Evolutionary conservation across 2,888 invertebrate genomes (phyloP), one percentile per base, ranked within the genome.

Genomic region (Lithophane socia): DNA sequence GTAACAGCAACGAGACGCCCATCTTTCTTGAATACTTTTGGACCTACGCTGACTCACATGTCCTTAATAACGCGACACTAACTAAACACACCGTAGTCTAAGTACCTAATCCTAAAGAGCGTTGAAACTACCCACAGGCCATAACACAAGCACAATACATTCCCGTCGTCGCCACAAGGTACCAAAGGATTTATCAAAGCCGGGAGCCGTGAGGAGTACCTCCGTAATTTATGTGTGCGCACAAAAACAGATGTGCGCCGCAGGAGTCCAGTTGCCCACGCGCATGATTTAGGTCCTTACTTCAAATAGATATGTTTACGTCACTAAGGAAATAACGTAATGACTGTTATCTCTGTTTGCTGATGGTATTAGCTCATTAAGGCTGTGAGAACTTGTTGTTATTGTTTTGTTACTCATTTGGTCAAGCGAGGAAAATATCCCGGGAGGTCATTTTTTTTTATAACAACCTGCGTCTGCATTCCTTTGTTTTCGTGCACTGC

Each of bases 211-310:
- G 88, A 90, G 89, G 90, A 91, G 89, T 90, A 85, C 88, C 87
- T 76, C 12, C 73, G 88, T 93, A 92, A 91, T 88, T 86, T 86
- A 88, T 88, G 84, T 73, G 80, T 78, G 87, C 82, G 84, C 85
- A 79, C 86, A 87, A 88, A 90, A 92, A 94, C 92, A 92, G 93
- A 92, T 93, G 93, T 88, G 91, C 94, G 85, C 94, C 80, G 91
- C 94, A 91, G 94, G 94, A 93, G 88, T 86, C 87, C 90, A 79
- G 81, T 86, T 90, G 92, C 93, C 93, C 93, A 94, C 94, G 93
- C 92, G 89, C 86, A 77, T 84, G 87, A 88, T 88, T 89, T 89
- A 89, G 86, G 83, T 75, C 44, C 80, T 70, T 63, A 69, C 80
- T 80, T 80, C 82, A 78, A 81, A 87, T 89, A 88, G 79, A 88